These are phyloP conservation scores for Tychaedon coryphoeus DNA, from an alignment of 2,113 vertebrate species.

Conservation along the genomic window DNA sequence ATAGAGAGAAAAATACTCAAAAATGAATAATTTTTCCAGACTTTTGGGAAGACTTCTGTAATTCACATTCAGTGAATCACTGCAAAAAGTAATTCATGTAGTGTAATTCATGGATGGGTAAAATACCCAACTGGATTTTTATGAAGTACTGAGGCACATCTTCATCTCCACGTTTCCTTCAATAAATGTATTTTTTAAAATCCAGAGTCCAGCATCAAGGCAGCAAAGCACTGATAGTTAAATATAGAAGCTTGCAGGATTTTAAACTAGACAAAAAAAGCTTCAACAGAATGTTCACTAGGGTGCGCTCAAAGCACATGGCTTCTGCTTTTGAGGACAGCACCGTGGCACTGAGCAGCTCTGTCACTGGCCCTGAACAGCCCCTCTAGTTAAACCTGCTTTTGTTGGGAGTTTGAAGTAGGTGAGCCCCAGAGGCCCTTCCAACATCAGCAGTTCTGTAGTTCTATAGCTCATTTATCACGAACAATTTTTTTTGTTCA, in stretches of 20 bases:
- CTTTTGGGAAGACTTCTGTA: neutral
- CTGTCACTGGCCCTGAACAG: neutral
- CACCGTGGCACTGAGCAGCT: rapidly evolving
- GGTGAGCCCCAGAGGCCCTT: neutral
- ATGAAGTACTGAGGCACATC: neutral
- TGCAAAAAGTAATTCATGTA: neutral
- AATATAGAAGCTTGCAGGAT: neutral
- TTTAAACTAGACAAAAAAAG: neutral
- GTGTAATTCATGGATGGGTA: neutral
- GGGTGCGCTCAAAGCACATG: neutral
- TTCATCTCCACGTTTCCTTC: neutral
- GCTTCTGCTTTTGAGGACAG: neutral
- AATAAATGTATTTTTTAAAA: neutral
- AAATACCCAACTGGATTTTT: neutral
- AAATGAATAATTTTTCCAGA: neutral
- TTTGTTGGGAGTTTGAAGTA: neutral
- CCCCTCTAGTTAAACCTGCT: neutral
- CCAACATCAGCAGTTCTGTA: neutral
- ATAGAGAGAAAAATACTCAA: neutral
- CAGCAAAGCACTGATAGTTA: neutral
- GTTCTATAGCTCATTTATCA: neutral
- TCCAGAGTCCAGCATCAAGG: neutral
- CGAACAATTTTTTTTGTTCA: neutral
- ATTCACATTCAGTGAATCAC: neutral
- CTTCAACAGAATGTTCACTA: neutral